Base-by-base conservation (phyloP, 2,888 invertebrate species). In the Campoplex capitator region DNA sequence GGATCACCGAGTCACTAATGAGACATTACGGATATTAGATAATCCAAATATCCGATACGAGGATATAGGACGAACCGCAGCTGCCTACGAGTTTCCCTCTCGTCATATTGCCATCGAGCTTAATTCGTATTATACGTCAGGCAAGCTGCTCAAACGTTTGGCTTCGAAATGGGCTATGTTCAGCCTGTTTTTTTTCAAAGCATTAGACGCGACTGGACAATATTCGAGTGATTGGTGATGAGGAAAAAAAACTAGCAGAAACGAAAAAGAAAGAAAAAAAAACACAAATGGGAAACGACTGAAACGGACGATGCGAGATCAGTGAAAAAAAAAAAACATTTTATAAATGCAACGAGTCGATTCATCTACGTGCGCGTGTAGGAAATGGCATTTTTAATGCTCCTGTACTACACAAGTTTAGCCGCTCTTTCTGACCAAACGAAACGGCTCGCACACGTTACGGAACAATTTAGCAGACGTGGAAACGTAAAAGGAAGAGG, bases 1-100 rank as follows among this genome's bases (percentile, higher is more conserved):
- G 78, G 68, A 85, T 67, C 78, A 65, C 78, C 85, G 73, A 82
- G 82, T 82, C 80, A 68, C 82, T 85, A 85, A 85, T 85, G 85
- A 85, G 85, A 85, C 85, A 85, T 85, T 82, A 85, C 85, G 85
- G 85, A 85, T 85, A 85, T 85, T 82, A 85, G 85, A 82, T 85
- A 85, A 80, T 85, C 74, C 85, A 68, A 85, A 85, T 85, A 82
- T 85, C 82, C 85, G 85, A 85, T 85, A 85, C 48, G 77, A 74
- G 78, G 48, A 68, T 45, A 78, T 58, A 74, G 74, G 82, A 74
- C 78, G 58, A 82, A 85, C 82, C 85, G 62, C 85, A 78, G 56
- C 85, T 78, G 82, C 74, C 82, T 78, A 45, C 45, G 67, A 71
- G 56, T 82, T 68, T 48, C 56, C 75, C 32, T 67, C 74, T 51